Base-by-base conservation (phyloP, 2,797 vertebrate species). In the Tokudaia muenninki region DNA sequence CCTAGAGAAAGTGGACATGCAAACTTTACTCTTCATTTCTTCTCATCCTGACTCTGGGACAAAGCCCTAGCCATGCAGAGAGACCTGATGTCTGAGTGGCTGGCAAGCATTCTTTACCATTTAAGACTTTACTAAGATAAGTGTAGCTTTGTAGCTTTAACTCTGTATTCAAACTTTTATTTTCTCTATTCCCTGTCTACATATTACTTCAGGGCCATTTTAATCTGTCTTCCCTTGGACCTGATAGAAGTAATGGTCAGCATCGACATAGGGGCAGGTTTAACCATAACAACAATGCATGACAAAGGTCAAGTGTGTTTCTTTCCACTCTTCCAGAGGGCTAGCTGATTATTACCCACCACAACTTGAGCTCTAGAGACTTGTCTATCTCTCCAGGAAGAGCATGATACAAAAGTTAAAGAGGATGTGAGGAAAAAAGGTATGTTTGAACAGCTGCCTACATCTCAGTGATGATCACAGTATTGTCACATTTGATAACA, bases 1-100 rank as follows among this genome's bases (percentile, higher is more conserved):
- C 19, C 57, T 94, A 67, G 21, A 13, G 97, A 80, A 65, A 79
- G 31, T 65, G n/a, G 91, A 16, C 74, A 70, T 87, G 93, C 63
- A 22, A 77, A 24, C 78, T 96, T 92, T 91, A 92, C 55, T 72
- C 11, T 21, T 90, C 6, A 1, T 97, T 92, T 84, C 10, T 41
- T 86, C 44, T 90, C 16, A n/a, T 31, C 34, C 29, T 88, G 78
- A 75, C 31, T 96, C 41, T 57, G 55, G 34, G 65, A 44, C 91
- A 82, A 90, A 22, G 24, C 16, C 12, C 61, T 79, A 14, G 14
- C 47, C 29, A 4, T 26, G 0, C 1, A 31, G 44, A 90, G 92
- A 89, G 19, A 44, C 31, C 59, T 21, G 2, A 31, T 21, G 37
- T 77, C 72, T 61, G 47, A 11, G 4, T 47, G 77, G 88, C 72